A percentile compares a stretch with the other conserved stretches of the same genome.
Conservation (phyloP, 2,888 invertebrate species). For the Sphecodes monilicornis region DNA sequence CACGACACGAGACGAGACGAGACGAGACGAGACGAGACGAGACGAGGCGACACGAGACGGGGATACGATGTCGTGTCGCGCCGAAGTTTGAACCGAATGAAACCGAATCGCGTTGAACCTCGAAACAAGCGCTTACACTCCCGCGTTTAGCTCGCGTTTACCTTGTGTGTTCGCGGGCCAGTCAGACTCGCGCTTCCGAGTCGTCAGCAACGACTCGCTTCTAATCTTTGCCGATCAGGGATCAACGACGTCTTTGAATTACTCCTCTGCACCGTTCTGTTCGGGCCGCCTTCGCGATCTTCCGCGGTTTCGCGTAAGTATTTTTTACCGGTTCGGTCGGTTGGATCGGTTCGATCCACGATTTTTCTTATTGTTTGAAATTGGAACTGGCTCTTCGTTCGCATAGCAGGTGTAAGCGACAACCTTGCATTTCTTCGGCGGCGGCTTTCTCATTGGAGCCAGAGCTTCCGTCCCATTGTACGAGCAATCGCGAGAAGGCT, state of each 20-base stretch:
- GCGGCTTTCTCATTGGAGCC: background rate
- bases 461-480: background rate
- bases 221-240: conserved; percentile 35
- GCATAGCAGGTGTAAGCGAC: conserved; percentile 48
- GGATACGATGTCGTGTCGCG: conserved; percentile 46
- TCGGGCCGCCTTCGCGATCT: background rate
- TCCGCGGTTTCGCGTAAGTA: background rate
- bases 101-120: conserved; percentile 78
- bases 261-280: background rate
- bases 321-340: background rate
- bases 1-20: background rate
- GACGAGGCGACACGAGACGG: background rate
- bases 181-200: conserved; percentile 82
- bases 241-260: background rate
- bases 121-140: conserved; percentile 52
- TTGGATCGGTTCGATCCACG: background rate
- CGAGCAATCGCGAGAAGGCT: background rate
- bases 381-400: conserved; percentile 29
- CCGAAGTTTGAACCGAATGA: conserved; percentile 51
- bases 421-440: background rate
- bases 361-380: background rate
- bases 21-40: too few relatives aligned
- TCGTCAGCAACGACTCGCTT: conserved; percentile 75
- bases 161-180: conserved; percentile 78
- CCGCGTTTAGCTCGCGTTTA: conserved; percentile 79